These are phyloP conservation scores for Drosophila affinis DNA, from an alignment of 2,888 invertebrate species.

Conservation along the genomic window DNA sequence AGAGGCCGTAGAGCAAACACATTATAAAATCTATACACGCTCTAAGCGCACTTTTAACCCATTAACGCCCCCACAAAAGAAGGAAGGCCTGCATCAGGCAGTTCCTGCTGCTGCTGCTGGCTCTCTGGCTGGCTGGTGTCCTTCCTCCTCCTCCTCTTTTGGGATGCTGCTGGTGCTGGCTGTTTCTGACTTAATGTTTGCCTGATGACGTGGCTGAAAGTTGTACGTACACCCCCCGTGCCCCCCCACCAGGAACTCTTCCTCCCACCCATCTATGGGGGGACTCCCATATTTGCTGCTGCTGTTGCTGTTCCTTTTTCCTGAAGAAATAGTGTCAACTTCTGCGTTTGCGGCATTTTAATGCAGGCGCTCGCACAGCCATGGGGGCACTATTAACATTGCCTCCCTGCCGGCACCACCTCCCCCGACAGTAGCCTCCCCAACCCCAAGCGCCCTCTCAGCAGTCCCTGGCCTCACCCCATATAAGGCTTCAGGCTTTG, in stretches of 20 bases:
- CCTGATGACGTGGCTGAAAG: constrained; percentile 48
- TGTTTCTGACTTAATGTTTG: constrained; percentile 40
- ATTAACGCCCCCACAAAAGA: constrained; percentile 68
- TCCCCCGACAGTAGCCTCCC: not conserved
- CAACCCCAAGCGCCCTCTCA: not conserved
- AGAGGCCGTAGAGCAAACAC: constrained; percentile 56
- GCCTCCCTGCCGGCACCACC: constrained; percentile 31
- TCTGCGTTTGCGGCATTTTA: constrained; percentile 72
- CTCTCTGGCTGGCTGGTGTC: not conserved
- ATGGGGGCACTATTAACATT: constrained; percentile 55
- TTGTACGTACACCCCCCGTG: constrained; percentile 8
- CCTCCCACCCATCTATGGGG: not conserved
- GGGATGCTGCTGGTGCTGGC: constrained; percentile 32
- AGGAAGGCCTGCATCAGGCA: constrained; percentile 30
- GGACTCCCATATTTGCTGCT: constrained; percentile 9
- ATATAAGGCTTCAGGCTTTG: constrained; percentile 35
- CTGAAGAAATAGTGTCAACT: constrained; percentile 76
- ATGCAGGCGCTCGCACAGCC: constrained; percentile 46
- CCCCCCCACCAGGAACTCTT: not conserved
- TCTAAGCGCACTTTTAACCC: constrained; percentile 77
- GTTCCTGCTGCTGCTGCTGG: constrained; percentile 31
- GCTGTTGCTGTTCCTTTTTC: constrained; percentile 34
- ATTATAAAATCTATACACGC: constrained; percentile 77
- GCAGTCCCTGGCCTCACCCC: not conserved
- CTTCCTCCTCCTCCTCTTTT: not conserved